Conservation (phyloP, 2,888 invertebrate genomes). For the Nesidiocoris tenuis region DNA sequence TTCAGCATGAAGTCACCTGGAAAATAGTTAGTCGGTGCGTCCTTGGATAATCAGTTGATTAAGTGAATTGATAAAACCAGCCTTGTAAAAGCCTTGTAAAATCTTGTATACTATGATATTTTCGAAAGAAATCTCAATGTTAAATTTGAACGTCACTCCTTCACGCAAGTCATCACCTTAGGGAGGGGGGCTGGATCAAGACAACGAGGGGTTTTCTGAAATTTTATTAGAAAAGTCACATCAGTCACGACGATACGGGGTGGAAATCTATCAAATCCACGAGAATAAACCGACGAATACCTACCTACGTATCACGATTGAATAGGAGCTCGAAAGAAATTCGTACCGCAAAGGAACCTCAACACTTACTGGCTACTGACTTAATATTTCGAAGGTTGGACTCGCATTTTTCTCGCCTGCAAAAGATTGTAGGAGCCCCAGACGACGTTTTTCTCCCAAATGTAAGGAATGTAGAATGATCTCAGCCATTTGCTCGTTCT, state of each 20-base stretch:
- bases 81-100: no score
- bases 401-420: slow-evolving; percentile 52
- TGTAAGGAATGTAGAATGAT: slow-evolving; percentile 83
- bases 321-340: not conserved
- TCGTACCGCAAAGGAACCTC: slow-evolving; percentile 29
- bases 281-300: slow-evolving; percentile 8
- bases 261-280: slow-evolving; percentile 20
- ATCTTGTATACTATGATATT: no score
- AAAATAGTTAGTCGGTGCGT: no score
- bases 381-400: slow-evolving; percentile 48
- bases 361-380: not conserved
- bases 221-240: slow-evolving; percentile 28
- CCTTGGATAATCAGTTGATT: no score
- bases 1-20: no score
- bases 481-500: slow-evolving; percentile 72
- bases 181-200: no score
- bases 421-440: slow-evolving; percentile 75
- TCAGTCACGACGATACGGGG: slow-evolving; percentile 7
- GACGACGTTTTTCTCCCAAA: slow-evolving; percentile 65
- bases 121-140: no score
- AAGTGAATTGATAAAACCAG: no score
- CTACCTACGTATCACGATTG: slow-evolving; percentile 25
- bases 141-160: no score
- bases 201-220: not conserved
- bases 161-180: no score